A percentile compares a stretch with the other conserved stretches of the same genome.
Conservation (phyloP, 1,140 invertebrate species). For the Drosophila lacteicornis region DNA sequence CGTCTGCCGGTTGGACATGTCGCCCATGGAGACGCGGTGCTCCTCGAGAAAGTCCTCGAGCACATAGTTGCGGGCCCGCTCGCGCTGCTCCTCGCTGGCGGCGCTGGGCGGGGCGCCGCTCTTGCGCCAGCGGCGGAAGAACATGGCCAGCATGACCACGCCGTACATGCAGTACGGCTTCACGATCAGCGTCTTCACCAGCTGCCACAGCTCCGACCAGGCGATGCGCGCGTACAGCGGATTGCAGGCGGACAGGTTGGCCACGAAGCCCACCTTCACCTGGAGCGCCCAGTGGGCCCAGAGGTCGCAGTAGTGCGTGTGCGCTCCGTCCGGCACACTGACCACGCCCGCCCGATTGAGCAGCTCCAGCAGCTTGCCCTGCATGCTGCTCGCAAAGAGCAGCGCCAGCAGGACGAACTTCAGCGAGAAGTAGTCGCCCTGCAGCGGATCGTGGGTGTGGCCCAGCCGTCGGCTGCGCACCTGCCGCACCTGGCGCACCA, state of each 20-base stretch:
- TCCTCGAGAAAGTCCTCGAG: constrained; percentile 83
- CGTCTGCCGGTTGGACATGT: constrained; percentile 78
- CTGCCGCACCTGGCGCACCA: constrained; percentile 49
- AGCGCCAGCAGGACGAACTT: constrained; percentile 66
- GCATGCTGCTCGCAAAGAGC: constrained; percentile 67
- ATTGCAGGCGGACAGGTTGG: constrained; percentile 74
- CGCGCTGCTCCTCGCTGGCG: constrained; percentile 61
- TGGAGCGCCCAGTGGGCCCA: constrained; percentile 75
- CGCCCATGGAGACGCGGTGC: constrained; percentile 79
- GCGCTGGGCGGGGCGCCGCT: constrained; percentile 47
- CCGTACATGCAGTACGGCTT: constrained; percentile 83
- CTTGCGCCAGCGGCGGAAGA: constrained; percentile 81
- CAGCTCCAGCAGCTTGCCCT: constrained; percentile 62
- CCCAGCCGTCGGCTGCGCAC: constrained; percentile 40
- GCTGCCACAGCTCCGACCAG: constrained; percentile 71
- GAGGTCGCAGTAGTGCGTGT: constrained; percentile 65
- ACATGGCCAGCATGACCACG: constrained; percentile 81
- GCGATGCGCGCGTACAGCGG: constrained; percentile 66
- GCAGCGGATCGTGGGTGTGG: constrained; percentile 35
- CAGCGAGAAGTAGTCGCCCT: constrained; percentile 65
- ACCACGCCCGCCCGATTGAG: constrained; percentile 60
- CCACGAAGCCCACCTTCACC: constrained; percentile 70
- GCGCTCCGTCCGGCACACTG: constrained; percentile 45
- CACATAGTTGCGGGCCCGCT: constrained; percentile 81
- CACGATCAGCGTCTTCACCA: constrained; percentile 77